Evolutionary conservation across 2,797 vertebrate species (phyloP).

Genomic region (Threskiornis aethiopicus): DNA sequence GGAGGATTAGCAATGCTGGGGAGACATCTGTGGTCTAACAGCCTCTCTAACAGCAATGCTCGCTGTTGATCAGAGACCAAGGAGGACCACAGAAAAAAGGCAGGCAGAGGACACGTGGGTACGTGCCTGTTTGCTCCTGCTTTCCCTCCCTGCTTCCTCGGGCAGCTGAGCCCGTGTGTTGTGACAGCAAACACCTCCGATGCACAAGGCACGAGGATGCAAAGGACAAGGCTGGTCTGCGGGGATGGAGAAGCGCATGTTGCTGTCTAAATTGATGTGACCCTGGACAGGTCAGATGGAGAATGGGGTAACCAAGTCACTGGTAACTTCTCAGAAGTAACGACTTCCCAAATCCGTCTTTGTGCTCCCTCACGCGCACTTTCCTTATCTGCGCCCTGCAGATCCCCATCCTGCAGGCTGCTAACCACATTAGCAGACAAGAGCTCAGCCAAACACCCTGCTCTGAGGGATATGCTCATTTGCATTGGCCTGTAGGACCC

Average conservation of each 20-base stretch:
- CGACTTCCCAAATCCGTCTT: background rate
- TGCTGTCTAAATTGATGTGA: background rate
- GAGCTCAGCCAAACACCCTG: background rate
- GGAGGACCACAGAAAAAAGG: background rate
- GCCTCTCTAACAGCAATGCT: background rate
- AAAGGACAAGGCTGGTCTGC: background rate
- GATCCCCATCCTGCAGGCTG: background rate
- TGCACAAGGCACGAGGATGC: background rate
- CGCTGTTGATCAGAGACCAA: background rate
- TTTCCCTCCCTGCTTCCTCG: background rate
- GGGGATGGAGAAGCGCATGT: rapidly evolving
- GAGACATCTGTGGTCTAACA: background rate
- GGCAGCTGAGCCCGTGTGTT: background rate
- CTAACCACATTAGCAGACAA: background rate
- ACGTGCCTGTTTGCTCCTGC: background rate
- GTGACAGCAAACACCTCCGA: background rate
- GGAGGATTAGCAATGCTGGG: background rate
- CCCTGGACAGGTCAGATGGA: no score
- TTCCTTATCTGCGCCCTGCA: background rate
- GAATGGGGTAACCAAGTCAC: background rate
- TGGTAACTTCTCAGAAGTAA: background rate
- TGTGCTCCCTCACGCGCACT: rapidly evolving
- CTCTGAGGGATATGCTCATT: background rate
- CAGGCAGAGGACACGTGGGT: background rate
- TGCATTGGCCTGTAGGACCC: background rate